These are phyloP conservation scores for Alitta virens DNA, from an alignment of 2,888 invertebrate genomes.

Conservation along the genomic window DNA sequence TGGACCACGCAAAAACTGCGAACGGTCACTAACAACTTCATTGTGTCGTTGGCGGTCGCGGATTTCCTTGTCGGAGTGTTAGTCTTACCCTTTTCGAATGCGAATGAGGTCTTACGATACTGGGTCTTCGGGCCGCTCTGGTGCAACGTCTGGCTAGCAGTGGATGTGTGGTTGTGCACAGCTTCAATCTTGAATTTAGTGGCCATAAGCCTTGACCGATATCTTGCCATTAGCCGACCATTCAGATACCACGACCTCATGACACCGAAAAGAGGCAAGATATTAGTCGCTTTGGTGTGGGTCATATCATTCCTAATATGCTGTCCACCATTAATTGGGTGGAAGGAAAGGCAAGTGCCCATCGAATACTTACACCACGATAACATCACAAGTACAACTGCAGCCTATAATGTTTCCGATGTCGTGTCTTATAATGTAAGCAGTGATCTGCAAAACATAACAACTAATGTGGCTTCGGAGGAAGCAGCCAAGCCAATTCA, in stretches of 20 bases:
- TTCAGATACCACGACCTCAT: conserved; percentile 90
- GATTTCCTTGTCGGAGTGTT: conserved; percentile 93
- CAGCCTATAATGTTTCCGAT: no score
- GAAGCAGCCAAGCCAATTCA: no score
- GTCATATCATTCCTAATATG: conserved; percentile 93
- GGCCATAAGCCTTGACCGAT: conserved; percentile 84
- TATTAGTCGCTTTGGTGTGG: conserved; percentile 90
- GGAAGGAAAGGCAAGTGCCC: conserved; percentile 64
- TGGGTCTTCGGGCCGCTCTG: conserved; percentile 96
- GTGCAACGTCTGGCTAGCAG: conserved; percentile 95
- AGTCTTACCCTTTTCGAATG: conserved; percentile 92
- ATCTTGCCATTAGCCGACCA: conserved; percentile 94
- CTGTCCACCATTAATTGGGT: conserved; percentile 91
- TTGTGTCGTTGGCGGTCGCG: conserved; percentile 92
- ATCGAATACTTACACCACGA: no score
- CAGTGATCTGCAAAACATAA: no score
- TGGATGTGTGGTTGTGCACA: conserved; percentile 99
- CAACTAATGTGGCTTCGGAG: no score
- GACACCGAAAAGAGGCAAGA: conserved; percentile 78
- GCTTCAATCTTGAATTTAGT: conserved; percentile 94
- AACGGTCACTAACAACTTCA: conserved; percentile 94
- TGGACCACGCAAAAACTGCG: conserved; percentile 81
- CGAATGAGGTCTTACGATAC: conserved; percentile 70
- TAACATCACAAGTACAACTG: no score
- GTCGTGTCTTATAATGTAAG: no score